Evolutionary conservation across 1,140 invertebrate species (phyloP).

Genomic region (Charaxes varanes): DNA sequence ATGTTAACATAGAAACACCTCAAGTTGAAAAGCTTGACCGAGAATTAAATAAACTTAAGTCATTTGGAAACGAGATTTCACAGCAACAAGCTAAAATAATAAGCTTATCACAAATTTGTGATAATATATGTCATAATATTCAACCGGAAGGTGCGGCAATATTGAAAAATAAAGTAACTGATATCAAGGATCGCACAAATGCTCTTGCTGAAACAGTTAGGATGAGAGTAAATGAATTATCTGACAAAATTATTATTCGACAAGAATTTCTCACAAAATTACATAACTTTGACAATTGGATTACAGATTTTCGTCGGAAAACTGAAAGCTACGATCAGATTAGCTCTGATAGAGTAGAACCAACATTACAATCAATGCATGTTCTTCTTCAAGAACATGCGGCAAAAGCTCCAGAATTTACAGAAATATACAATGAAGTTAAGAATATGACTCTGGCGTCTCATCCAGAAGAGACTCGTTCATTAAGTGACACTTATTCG

Average conservation of each 20-base stretch:
- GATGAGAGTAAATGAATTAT: constrained; percentile 84
- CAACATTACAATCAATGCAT: constrained; percentile 85
- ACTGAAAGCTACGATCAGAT: constrained; percentile 87
- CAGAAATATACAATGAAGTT: constrained; percentile 86
- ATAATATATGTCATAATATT: constrained; percentile 84
- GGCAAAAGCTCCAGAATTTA: constrained; percentile 84
- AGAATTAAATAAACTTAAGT: constrained; percentile 82
- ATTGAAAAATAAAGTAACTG: constrained; percentile 81
- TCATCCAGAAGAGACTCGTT: constrained; percentile 80
- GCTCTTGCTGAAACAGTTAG: constrained; percentile 83
- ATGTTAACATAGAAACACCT: constrained; percentile 77
- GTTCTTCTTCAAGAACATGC: constrained; percentile 86
- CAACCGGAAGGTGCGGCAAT: constrained; percentile 83
- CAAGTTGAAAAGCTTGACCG: constrained; percentile 83
- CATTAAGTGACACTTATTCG: constrained; percentile 84
- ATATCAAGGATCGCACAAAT: constrained; percentile 82
- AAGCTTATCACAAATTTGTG: constrained; percentile 84
- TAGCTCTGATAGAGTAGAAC: constrained; percentile 85
- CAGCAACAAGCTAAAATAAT: constrained; percentile 88
- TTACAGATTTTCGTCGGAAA: constrained; percentile 83
- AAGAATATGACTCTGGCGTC: constrained; percentile 83
- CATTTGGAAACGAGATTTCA: constrained; percentile 86
- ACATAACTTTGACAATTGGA: constrained; percentile 88
- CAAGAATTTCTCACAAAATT: constrained; percentile 91
- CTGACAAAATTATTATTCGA: constrained; percentile 84